Base-by-base conservation (phyloP, 2,797 vertebrate species). In the Menidia menidia region DNA sequence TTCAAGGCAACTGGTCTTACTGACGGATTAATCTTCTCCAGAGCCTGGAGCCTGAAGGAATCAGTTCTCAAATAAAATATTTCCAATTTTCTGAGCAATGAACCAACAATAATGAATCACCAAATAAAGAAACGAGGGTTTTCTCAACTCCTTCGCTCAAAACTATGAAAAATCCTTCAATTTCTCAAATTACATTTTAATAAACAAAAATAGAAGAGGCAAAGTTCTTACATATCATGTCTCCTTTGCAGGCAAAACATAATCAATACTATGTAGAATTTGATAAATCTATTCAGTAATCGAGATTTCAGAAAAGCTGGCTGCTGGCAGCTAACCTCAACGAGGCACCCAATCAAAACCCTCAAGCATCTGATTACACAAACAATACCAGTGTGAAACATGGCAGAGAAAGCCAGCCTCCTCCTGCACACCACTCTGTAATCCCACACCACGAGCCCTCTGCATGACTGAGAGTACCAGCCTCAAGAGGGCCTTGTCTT, bases 311-410 rank as follows among this genome's bases (percentile, higher is more conserved):
- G 31, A 60, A 53, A 47, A 71, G 64, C 35, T 0, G 0, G n/a
- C 44, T 30, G 41, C 3, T 14, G n/a, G 44, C 0, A 0, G 43
- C 68, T 25, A 61, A 68, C 62, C 44, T 56, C 69, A 57, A 53
- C 44, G 64, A 64, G 68, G 64, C 4, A 48, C 48, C 58, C 35
- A 64, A 85, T 81, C 76, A 88, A 68, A 85, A 66, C 59, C 72
- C 57, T 33, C 0, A 4, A 77, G 81, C 72, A 42, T 87, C 84
- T 72, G 70, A 85, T 90, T 87, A 86, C 84, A 73, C 51, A 62
- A 57, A 85, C 83, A 80, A 83, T 56, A 67, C 39, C 78, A 76
- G 78, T 62, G 74, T 84, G 77, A 84, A 88, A 77, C 83, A 76
- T 73, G 80, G 73, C 64, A 69, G 78, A 86, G 72, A 79, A 58